Evolutionary conservation across 2,888 invertebrate species (phyloP), one percentile per base, ranked within the genome.

Genomic region (Eurytoma adleriae): DNA sequence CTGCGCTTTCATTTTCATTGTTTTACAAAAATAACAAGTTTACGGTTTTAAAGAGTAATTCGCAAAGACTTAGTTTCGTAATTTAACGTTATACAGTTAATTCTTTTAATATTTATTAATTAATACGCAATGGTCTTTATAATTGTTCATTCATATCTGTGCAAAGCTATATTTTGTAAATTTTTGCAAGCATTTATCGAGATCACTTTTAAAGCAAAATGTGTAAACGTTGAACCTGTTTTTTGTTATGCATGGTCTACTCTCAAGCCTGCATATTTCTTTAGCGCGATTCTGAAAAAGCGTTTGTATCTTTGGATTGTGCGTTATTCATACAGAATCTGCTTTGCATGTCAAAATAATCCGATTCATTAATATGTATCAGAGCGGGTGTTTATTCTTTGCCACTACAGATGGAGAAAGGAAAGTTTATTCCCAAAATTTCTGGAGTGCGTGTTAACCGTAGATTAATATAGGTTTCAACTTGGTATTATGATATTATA

Each of bases 331-430:
- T 40, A 40, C 40, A 4, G 40, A 7, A 40, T 40, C 40, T 40
- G n/a, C 62, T 73, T 73, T 52, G 61, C 68, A 62, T 62, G 54
- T 48, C 40, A 18, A 61, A 68, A 68, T 61, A 59, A 68, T 73
- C 59, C 68, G 56, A 73, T 78, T 68, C 72, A 78, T 78, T 73
- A 68, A 62, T 78, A 73, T 73, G 73, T 52, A 73, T 73, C 54
- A 68, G 54, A 48, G 50, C 27, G 69, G n/a, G 27, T 7, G 50
- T 40, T 56, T 13, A 16, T 54, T 57, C 59, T 24, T 62, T 27
- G 54, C 59, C 12, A 18, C 16, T 4, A 3, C 61, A 30, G 56
- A 56, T 14, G 16, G 52, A 14, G 30, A 54, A 7, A 73, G 30
- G 27, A 50, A 54, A 67, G 27, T 71, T 71, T 56, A 56, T 62